Conservation (phyloP, 2,113 vertebrate species). For the Limanda limanda region DNA sequence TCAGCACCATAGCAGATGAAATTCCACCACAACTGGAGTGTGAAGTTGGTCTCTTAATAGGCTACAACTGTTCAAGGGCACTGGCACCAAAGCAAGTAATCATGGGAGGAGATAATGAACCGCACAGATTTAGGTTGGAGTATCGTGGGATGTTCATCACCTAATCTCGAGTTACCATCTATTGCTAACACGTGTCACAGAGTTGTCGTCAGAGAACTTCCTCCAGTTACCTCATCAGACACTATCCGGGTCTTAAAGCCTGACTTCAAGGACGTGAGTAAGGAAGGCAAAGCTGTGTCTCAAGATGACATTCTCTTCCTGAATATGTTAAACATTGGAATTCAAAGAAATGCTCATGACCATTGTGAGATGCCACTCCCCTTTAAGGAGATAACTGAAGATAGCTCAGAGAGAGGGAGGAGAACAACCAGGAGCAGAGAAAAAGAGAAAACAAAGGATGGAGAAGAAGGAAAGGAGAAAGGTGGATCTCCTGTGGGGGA, state of each 20-base stretch:
- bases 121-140: slow-evolving; percentile 14
- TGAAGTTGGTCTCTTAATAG: slow-evolving; percentile 6
- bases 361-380: slow-evolving; percentile 24
- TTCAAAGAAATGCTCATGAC: background rate
- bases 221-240: slow-evolving; percentile 7
- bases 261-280: slow-evolving; percentile 12
- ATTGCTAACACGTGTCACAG: background rate
- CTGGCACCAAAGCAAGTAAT: slow-evolving; percentile 5
- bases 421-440: too few species aligned
- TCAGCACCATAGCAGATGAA: background rate
- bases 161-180: background rate
- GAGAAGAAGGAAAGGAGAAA: too few species aligned
- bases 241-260: background rate
- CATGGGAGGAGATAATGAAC: background rate
- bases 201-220: slow-evolving; percentile 6
- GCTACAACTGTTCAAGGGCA: slow-evolving; percentile 8
- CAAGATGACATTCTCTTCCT: slow-evolving; percentile 22
- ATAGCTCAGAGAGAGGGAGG: too few species aligned
- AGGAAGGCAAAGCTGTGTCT: background rate
- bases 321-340: background rate
- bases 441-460: too few species aligned
- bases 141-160: background rate
- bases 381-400: slow-evolving; percentile 13
- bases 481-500: too few species aligned
- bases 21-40: slow-evolving; percentile 6